Percentiles rank a stretch among this genome's conserved stretches.
phyloP scores from a whole-genome alignment of 2,113 vertebrate species.

The cattle (Bos taurus) region ARS-UCD2.0 NC_037349.1:45419001-45419500 shows the following conservation, averaged over 20 bases:
- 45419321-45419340: not conserved
- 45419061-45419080: not conserved
- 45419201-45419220: not conserved
- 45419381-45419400: too few relatives aligned
- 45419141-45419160: not conserved
- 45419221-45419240: not conserved
- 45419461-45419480: too few relatives aligned
- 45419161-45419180: not conserved
- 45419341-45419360: too few relatives aligned
- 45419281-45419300: not conserved
- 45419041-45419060: not conserved
- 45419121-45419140: slow-evolving; percentile 22
- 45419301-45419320: not conserved
- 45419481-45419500: too few relatives aligned
- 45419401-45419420: too few relatives aligned
- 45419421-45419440: too few relatives aligned
- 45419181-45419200: slow-evolving; percentile 7
- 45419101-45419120: not conserved
- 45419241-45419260: not conserved
- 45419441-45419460: too few relatives aligned
- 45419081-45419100: not conserved
- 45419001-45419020: not conserved
- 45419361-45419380: too few relatives aligned
- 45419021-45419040: not conserved
- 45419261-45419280: not conserved